Evolutionary conservation across 2,113 vertebrate genomes (phyloP), one percentile per base, ranked within the genome.

Genomic region (Tauraco erythrolophus): DNA sequence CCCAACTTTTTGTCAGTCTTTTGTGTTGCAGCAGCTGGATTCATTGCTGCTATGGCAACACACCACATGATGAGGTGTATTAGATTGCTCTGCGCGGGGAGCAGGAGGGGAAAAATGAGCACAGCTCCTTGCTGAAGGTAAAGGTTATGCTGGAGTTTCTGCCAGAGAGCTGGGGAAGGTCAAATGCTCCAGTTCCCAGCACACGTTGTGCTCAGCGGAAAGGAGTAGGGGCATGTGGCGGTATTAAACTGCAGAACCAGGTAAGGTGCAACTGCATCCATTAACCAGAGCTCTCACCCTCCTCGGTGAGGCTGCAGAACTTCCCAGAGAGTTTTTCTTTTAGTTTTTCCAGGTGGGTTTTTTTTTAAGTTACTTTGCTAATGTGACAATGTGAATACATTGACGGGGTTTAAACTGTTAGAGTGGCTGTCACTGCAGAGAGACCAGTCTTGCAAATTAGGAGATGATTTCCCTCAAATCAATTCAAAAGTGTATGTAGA

Each of bases 21-120:
- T 98, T 99, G 97, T 98, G 98, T 98, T 95, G 92, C 97, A 98
- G 98, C 98, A 98, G 98, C 98, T 98, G 98, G 98, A 99, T 99
- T 99, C 98, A 98, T 97, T 97, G 99, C 98, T 99, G 88, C 99
- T 98, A 99, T 99, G 98, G 99, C 96, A 99, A 99, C 99, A 93
- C 96, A 99, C 98, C 99, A 99, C 99, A 99, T 99, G 99, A 99
- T 99, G 98, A 99, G 98, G 98, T 99, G 99, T 99, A 99, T 99
- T 99, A 99, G 98, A 99, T 99, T 99, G 99, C 99, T 98, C 98
- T 98, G 98, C 96, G 94, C 95, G 57, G 99, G 57, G 99, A 99
- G 97, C 98, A 96, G 93, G 94, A 97, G 97, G 97, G 96, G 95
- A 91, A 90, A 98, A 98, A 98, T 96, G 97, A 98, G 97, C 98